Evolutionary conservation across 1,140 invertebrate species (phyloP).

Genomic region (Lepidotrigona ventralis): DNA sequence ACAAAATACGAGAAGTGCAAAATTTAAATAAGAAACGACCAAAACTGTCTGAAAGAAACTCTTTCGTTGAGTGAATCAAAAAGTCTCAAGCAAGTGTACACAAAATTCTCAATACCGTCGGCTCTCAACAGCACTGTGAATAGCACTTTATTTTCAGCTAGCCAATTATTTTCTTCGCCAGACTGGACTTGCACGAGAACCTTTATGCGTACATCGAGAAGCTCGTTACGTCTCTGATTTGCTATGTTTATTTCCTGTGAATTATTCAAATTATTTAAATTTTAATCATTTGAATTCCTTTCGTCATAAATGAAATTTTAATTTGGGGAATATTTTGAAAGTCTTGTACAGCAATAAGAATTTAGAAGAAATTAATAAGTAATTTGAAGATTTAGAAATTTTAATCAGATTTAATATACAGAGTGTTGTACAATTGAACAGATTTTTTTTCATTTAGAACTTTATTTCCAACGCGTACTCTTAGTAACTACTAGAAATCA

Average conservation of each 20-base stretch:
- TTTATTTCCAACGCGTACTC: no score
- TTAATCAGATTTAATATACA: neutral
- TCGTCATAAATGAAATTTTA: neutral
- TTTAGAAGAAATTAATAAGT: no score
- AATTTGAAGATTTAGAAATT: neutral
- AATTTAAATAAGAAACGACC: neutral
- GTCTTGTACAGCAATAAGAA: no score
- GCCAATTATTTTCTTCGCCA: constrained; percentile 32
- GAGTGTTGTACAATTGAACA: no score
- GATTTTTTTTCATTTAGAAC: no score
- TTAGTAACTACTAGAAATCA: neutral
- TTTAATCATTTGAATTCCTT: no score
- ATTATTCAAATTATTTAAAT: neutral
- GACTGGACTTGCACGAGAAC: neutral
- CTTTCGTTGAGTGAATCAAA: neutral
- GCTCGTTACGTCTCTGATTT: neutral
- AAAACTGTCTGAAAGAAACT: neutral
- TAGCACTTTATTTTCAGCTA: constrained; percentile 23
- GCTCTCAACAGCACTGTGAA: neutral
- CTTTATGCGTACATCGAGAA: no score
- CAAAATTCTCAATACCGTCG: constrained; percentile 16
- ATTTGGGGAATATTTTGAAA: neutral
- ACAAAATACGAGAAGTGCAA: no score
- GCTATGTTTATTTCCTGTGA: no score
- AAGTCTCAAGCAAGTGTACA: neutral